Percentiles rank a stretch among this genome's conserved stretches.
These are phyloP conservation scores for Platysternon megacephalum DNA, from an alignment of 2,113 vertebrate genomes.

Conservation along the genomic window DNA sequence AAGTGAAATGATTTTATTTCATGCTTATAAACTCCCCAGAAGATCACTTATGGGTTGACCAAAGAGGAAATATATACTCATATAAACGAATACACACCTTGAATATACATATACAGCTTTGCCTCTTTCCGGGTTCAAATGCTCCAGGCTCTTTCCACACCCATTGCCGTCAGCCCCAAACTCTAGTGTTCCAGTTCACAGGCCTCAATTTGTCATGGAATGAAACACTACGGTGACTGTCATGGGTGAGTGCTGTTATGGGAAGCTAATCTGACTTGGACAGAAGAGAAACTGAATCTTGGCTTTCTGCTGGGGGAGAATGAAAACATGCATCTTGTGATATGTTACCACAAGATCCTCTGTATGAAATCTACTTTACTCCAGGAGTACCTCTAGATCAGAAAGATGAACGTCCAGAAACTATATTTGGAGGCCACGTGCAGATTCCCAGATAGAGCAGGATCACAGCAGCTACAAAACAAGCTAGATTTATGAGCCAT, in stretches of 20 bases:
- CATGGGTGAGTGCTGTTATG: constrained; percentile 35
- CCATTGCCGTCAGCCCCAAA: constrained; percentile 20
- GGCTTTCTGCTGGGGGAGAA: constrained; percentile 24
- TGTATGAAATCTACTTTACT: constrained; percentile 30
- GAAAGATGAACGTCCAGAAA: constrained; percentile 41
- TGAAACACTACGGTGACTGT: constrained; percentile 43
- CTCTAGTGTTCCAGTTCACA: constrained; percentile 32
- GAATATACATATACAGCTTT: constrained; percentile 28
- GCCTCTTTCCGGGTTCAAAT: constrained; percentile 48
- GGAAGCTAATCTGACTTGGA: constrained; percentile 54
- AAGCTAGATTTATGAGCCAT: background rate
- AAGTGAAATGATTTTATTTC: constrained; percentile 30
- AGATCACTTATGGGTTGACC: constrained; percentile 53
- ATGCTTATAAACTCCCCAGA: constrained; percentile 2
- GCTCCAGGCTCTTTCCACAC: constrained; percentile 18
- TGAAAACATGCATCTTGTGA: background rate
- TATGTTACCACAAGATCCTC: background rate
- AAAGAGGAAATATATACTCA: constrained; percentile 36
- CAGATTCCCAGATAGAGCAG: constrained; percentile 16
- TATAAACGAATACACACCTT: background rate
- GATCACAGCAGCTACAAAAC: background rate
- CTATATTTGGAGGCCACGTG: constrained; percentile 41
- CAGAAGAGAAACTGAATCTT: constrained; percentile 45
- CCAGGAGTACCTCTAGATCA: background rate
- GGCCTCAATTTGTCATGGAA: constrained; percentile 46